These are phyloP conservation scores for Smutsia gigantea DNA, from an alignment of 2,797 vertebrate genomes.

Conservation along the genomic window DNA sequence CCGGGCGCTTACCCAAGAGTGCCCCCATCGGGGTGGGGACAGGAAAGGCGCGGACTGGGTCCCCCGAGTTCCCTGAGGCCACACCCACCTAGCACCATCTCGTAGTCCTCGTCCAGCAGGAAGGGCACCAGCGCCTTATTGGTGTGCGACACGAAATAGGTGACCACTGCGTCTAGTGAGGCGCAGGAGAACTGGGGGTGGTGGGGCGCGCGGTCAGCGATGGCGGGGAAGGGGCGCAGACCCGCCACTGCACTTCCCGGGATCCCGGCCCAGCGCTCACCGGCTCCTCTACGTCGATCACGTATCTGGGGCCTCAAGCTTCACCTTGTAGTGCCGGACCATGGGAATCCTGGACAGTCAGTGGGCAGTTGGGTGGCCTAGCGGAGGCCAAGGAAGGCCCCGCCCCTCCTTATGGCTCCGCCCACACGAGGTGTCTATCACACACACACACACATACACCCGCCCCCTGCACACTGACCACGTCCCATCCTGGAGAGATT, in stretches of 20 bases:
- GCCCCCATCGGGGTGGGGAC: fast-evolving
- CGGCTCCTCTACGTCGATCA: constrained; percentile 88
- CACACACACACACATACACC: not conserved
- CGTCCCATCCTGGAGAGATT: not conserved
- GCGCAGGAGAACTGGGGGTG: constrained; percentile 76
- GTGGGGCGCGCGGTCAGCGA: not conserved
- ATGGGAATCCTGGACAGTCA: constrained; percentile 66
- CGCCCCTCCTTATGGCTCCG: not conserved
- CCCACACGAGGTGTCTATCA: not conserved
- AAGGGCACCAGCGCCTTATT: constrained; percentile 86
- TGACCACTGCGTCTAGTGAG: constrained; percentile 87
- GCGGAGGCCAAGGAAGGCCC: no score
- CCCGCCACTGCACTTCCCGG: fast-evolving
- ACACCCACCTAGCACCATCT: constrained; percentile 88
- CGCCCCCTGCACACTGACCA: not conserved
- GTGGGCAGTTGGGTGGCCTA: fast-evolving
- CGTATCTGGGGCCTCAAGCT: constrained; percentile 78
- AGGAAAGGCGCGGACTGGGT: no score
- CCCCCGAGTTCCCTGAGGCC: not conserved
- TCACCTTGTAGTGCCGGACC: constrained; percentile 90
- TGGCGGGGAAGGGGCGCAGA: not conserved
- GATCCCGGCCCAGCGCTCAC: constrained; percentile 84
- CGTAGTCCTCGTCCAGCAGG: constrained; percentile 85
- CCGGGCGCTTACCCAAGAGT: not conserved
- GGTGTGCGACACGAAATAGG: constrained; percentile 86